Conservation (phyloP, 64 coral and sea anemone species). For the Anthopleura sola region DNA sequence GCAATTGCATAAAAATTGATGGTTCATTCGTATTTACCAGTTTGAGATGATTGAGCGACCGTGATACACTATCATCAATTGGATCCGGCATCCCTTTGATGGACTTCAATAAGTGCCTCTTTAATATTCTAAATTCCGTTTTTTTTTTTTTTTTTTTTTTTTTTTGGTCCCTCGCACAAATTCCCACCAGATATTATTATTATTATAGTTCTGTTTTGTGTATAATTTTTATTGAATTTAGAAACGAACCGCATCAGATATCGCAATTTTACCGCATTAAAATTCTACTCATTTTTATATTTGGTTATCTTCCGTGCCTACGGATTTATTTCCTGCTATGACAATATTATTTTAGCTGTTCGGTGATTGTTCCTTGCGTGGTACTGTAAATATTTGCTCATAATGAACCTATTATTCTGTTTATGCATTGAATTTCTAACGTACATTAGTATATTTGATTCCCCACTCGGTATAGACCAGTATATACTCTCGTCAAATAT, state of each 20-base stretch:
- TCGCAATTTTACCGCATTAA: not conserved
- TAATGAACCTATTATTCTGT: not conserved
- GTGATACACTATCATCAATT: not conserved
- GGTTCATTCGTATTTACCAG: not conserved
- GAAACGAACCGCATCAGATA: not conserved
- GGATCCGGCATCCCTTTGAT: not conserved
- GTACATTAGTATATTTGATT: slow-evolving; percentile 8
- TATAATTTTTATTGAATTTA: not conserved
- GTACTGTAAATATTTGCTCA: not conserved
- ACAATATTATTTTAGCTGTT: not conserved
- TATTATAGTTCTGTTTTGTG: not conserved
- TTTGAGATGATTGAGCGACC: not conserved
- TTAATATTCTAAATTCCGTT: not conserved
- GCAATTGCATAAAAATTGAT: too few relatives aligned
- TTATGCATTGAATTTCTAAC: not conserved
- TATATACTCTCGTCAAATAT: not conserved
- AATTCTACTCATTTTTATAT: not conserved
- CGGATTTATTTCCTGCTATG: not conserved
- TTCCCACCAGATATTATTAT: not conserved
- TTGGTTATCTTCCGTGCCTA: not conserved
- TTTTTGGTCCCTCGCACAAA: not conserved
- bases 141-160: not conserved
- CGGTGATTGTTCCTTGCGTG: not conserved
- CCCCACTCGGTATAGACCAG: not conserved
- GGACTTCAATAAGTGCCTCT: not conserved